Conservation (phyloP, 2,113 vertebrate genomes). For the Carassius carassius region DNA sequence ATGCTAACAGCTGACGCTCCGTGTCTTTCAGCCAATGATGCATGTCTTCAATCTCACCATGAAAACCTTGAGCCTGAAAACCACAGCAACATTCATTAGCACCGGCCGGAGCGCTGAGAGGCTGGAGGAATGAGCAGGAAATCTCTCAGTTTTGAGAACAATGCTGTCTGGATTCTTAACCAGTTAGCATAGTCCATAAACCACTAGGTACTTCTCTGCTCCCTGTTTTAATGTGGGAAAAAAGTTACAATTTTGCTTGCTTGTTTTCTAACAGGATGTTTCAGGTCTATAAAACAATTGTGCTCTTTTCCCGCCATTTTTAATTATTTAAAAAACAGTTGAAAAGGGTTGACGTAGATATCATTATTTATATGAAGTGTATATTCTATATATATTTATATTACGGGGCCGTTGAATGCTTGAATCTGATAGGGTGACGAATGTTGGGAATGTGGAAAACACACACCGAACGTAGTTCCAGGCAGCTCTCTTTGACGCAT, state of each 20-base stretch:
- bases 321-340: no score
- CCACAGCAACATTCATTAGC: constrained; percentile 71
- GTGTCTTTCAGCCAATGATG: constrained; percentile 97
- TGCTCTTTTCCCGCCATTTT: no score
- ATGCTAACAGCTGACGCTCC: constrained; percentile 94
- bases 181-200: not conserved
- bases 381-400: no score
- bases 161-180: not conserved
- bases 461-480: no score
- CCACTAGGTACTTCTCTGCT: not conserved
- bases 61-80: constrained; percentile 96
- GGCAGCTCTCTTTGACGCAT: no score
- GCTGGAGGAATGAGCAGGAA: constrained; percentile 16
- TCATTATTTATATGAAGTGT: no score
- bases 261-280: not conserved
- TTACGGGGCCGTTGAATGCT: no score
- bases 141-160: constrained; percentile 29
- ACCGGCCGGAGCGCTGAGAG: not conserved
- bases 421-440: no score
- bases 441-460: no score
- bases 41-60: constrained; percentile 97
- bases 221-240: not conserved
- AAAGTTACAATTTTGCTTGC: no score
- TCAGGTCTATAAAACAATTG: no score
- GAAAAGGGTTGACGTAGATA: no score